Evolutionary conservation across 2,113 vertebrate genomes (phyloP).

Genomic region (Etheostoma cragini): DNA sequence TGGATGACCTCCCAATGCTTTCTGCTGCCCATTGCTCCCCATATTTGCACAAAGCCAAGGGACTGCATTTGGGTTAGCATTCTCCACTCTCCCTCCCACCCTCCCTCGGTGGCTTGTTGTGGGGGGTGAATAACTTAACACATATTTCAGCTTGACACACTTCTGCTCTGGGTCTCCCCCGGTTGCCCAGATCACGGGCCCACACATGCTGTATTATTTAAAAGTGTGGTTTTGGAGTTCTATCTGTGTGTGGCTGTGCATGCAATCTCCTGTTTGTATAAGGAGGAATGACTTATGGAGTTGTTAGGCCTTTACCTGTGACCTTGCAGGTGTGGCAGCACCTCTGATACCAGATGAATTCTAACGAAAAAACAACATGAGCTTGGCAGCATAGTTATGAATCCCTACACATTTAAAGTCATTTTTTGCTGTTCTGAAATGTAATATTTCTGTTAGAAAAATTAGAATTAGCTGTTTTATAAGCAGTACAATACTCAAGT

Average conservation of each 20-base stretch:
- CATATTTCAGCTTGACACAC: slow-evolving; percentile 81
- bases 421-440: neutral
- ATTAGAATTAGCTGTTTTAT: neutral
- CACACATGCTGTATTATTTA: slow-evolving; percentile 80
- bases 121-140: slow-evolving; percentile 80
- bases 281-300: slow-evolving; percentile 28
- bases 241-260: slow-evolving; percentile 47
- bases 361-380: neutral
- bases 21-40: slow-evolving; percentile 60
- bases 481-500: neutral
- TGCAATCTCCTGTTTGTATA: slow-evolving; percentile 53
- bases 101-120: slow-evolving; percentile 51
- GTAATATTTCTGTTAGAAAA: neutral
- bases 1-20: slow-evolving; percentile 78
- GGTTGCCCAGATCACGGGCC: slow-evolving; percentile 68
- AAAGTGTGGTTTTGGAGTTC: slow-evolving; percentile 55
- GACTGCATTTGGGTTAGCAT: slow-evolving; percentile 69
- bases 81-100: slow-evolving; percentile 31
- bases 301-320: slow-evolving; percentile 19
- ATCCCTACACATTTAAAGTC: neutral
- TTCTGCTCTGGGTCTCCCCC: slow-evolving; percentile 71
- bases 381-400: neutral
- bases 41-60: slow-evolving; percentile 66
- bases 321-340: slow-evolving; percentile 43
- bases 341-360: slow-evolving; percentile 22